phyloP scores from a whole-genome alignment of 1,140 invertebrate genomes.

The Aphidius ervi region DNA sequence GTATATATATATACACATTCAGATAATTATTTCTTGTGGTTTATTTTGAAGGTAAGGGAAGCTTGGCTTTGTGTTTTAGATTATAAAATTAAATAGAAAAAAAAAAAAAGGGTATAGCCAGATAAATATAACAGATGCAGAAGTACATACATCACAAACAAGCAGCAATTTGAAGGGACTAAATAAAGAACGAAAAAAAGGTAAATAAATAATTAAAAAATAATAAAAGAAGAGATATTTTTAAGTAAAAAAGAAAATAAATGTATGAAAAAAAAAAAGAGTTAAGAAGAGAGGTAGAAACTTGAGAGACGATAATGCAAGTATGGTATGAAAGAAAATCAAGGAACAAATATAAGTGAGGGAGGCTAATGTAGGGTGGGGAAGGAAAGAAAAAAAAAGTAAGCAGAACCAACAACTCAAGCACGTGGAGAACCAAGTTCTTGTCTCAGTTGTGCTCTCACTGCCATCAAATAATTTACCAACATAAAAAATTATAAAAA shows the following conservation, averaged over 20 bases:
- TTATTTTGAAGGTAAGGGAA: too few relatives aligned
- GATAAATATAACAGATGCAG: background rate
- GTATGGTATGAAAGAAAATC: constrained; percentile 19
- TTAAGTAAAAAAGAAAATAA: constrained; percentile 22
- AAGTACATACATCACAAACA: constrained; percentile 14
- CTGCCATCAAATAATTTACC: constrained; percentile 40
- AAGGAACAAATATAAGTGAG: constrained; percentile 24
- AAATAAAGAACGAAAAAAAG: constrained; percentile 9
- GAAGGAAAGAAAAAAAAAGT: constrained; percentile 17
- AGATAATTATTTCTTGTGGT: too few relatives aligned
- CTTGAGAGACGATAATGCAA: constrained; percentile 8
- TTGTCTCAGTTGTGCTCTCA: constrained; percentile 44
- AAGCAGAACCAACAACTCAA: constrained; percentile 33
- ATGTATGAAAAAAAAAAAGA: too few relatives aligned
- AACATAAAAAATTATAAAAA: background rate
- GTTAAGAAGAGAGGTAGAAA: constrained; percentile 3
- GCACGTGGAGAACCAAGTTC: constrained; percentile 41
- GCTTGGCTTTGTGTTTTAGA: too few relatives aligned
- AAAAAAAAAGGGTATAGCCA: too few relatives aligned
- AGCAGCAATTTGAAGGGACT: constrained; percentile 27
- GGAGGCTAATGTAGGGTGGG: constrained; percentile 32
- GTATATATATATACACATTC: too few relatives aligned
- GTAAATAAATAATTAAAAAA: constrained; percentile 25
- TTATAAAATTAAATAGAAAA: too few relatives aligned
- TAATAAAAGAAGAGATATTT: constrained; percentile 18